Evolutionary conservation across 2,113 vertebrate species (phyloP).

Genomic region (Otus sunia): DNA sequence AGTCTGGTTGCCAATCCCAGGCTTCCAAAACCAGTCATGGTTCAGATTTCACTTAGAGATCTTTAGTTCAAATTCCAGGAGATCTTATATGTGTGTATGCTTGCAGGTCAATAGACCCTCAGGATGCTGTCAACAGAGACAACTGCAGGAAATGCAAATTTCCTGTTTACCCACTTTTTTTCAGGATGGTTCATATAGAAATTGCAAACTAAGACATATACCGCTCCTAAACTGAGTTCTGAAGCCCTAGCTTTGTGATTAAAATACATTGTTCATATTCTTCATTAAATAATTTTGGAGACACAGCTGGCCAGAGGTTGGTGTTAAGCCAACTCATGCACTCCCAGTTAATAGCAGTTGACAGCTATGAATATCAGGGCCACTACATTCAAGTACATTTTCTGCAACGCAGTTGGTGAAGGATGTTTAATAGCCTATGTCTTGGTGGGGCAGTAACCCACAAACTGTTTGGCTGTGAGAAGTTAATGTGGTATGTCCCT

Average conservation of each 20-base stretch:
- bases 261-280: not conserved
- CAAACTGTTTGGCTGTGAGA: constrained; percentile 15
- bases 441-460: not conserved
- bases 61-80: not conserved
- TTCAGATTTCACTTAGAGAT: not conserved
- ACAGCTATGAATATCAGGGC: not conserved
- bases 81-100: not conserved
- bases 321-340: not conserved
- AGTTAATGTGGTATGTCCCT: not conserved
- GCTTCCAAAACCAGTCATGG: fast-evolving
- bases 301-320: not conserved
- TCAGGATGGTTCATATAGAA: not conserved
- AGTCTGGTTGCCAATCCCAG: not conserved
- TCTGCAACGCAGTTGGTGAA: not conserved
- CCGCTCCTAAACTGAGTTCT: not conserved
- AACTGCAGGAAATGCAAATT: not conserved
- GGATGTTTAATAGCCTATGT: not conserved
- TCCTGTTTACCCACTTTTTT: not conserved
- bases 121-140: not conserved
- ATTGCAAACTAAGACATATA: not conserved
- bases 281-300: constrained; percentile 2
- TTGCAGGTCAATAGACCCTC: not conserved
- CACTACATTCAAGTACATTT: not conserved
- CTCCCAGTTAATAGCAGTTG: not conserved
- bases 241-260: not conserved